These are phyloP conservation scores for Sinohyriopsis cumingii DNA, from an alignment of 2,888 invertebrate species.

Conservation along the genomic window DNA sequence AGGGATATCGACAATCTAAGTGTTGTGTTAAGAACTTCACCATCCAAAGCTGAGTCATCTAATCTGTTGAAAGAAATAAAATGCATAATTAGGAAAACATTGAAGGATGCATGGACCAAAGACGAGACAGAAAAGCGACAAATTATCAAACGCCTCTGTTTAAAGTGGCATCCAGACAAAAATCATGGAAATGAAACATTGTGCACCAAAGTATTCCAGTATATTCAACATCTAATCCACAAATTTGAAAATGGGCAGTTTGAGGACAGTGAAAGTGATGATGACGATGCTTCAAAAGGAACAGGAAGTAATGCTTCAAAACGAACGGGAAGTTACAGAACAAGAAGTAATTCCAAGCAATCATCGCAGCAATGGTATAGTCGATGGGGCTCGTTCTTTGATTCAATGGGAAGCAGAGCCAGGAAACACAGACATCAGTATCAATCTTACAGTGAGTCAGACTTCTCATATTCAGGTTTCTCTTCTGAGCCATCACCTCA, in stretches of 20 bases:
- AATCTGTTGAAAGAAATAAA: conserved; percentile 11
- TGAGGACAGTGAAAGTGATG: conserved; percentile 20
- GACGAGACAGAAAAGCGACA: conserved; percentile 19
- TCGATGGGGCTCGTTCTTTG: no score
- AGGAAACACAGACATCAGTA: background rate
- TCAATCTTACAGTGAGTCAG: background rate
- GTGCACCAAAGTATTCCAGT: conserved; percentile 40
- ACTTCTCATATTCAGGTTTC: background rate
- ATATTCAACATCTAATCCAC: conserved; percentile 28
- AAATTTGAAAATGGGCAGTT: conserved; percentile 28
- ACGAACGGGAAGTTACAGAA: no score
- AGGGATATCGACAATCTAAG: no score
- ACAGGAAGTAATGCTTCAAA: no score
- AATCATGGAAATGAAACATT: conserved; percentile 33
- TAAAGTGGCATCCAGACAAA: conserved; percentile 54
- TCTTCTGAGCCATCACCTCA: conserved; percentile 24
- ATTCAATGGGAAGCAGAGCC: no score
- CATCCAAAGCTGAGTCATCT: background rate
- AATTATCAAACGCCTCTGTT: conserved; percentile 37
- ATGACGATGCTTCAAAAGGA: background rate
- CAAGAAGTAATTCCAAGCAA: no score
- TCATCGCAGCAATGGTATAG: no score
- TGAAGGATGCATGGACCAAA: conserved; percentile 33
- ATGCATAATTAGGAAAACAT: conserved; percentile 25
- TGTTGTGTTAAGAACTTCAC: background rate